Base-by-base conservation (phyloP, 1,140 invertebrate genomes). In the Danaus melanippus region DNA sequence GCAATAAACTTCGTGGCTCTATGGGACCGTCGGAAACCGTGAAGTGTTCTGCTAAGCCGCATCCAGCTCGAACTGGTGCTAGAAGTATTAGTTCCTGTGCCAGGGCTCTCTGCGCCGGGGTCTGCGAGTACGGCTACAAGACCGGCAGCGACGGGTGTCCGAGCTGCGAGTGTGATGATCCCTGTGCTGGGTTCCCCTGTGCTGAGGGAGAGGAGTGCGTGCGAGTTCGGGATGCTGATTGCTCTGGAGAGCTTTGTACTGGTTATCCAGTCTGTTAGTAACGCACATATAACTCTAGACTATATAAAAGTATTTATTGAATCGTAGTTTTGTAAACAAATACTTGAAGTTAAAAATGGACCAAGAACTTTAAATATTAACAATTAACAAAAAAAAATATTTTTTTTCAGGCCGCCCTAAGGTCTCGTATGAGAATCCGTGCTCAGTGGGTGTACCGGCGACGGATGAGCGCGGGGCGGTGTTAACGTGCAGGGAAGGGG, bases 71-170 rank as follows among this genome's bases (percentile, higher is more conserved):
- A 62, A 73, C 71, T 9, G 84, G 85, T 42, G 88, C 68, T 12
- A 64, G 88, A 64, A 66, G 85, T 76, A 67, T 79, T 68, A 81
- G 46, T 66, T 85, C 64, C 70, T 92, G 74, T 58, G 74, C 66
- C 45, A 77, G 85, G 10, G 88, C 91, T 2, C 89, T 92, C 15
- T 96, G 94, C 67, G 92, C 93, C 0, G 92, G 93, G 9, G 90
- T 94, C 32, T 96, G 95, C 68, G 93, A 95, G 72, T 95, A 95
- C 71, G 95, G 95, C 0, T 96, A 94, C 71, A 93, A 92, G 75
- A 89, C 89, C 7, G 93, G 94, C 49, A 87, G 89, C n/a, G 89
- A 92, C 63, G 94, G 93, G 4, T 96, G 94, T 71, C 91, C 92
- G 3, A 94, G 91, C 10, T 96, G 95, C 70, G 94, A 95, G 75